A percentile compares a stretch with the other conserved stretches of the same genome.
These are phyloP conservation scores for Picus viridis DNA, from an alignment of 2,797 vertebrate genomes.

Conservation along the genomic window DNA sequence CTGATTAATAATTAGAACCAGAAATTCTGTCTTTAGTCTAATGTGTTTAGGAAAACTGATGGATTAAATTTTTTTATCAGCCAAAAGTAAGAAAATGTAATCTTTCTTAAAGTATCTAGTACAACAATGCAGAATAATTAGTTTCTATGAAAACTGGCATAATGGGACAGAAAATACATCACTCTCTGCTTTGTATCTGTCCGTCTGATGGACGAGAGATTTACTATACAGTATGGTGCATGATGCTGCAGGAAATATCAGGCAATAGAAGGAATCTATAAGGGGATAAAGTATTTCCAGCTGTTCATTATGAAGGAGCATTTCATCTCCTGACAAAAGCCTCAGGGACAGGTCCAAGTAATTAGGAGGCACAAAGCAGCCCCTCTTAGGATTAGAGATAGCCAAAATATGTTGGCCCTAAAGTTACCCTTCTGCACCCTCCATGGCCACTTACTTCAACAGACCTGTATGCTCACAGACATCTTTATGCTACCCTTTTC, in stretches of 20 bases:
- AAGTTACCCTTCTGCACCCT: background rate
- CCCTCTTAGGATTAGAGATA: background rate
- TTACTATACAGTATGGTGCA: conserved; percentile 60
- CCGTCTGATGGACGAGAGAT: conserved; percentile 78
- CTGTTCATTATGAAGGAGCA: conserved; percentile 15
- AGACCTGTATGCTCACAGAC: background rate
- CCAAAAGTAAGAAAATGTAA: conserved; percentile 85
- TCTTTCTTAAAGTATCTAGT: conserved; percentile 86
- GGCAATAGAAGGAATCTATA: conserved; percentile 34
- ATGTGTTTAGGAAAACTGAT: conserved; percentile 86
- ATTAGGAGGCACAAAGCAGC: conserved; percentile 8
- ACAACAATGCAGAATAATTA: conserved; percentile 85
- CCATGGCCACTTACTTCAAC: background rate
- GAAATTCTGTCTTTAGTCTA: conserved; percentile 82
- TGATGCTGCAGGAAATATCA: conserved; percentile 55
- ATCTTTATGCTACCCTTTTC: background rate
- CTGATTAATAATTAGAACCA: conserved; percentile 85
- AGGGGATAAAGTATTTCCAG: conserved; percentile 46
- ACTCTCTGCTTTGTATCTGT: conserved; percentile 77
- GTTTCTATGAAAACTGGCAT: conserved; percentile 84
- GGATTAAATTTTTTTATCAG: conserved; percentile 87
- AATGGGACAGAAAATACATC: conserved; percentile 84
- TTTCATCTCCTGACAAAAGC: conserved; percentile 41
- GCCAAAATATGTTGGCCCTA: background rate
- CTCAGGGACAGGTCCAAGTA: conserved; percentile 4